Base-by-base conservation (phyloP, 2,113 vertebrate species). In the Pongo abelii region DNA sequence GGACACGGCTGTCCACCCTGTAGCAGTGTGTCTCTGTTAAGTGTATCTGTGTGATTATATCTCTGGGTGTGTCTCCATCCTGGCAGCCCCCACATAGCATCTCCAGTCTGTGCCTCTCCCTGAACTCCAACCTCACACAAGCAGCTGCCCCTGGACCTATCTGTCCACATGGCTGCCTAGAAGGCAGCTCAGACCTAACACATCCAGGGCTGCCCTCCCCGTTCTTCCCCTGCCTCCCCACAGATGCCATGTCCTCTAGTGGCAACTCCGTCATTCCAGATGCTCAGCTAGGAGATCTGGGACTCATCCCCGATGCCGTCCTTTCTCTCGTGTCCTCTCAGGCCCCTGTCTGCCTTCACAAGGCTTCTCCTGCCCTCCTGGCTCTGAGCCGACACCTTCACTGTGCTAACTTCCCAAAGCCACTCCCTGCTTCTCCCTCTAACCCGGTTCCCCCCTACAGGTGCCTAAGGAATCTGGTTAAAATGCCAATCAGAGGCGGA, bases 201-300 rank as follows among this genome's bases (percentile, higher is more conserved):
- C 27, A 74, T 48, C 67, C 67, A 69, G 59, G 74, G 9, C 52
- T 12, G 16, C 43, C 2, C 52, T 23, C 61, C 22, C 1, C 0
- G 1, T 13, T 25, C 83, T 17, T 6, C 13, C 77, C 18, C 8
- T 0, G 11, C 8, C 57, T 5, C 1, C 5, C 50, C 43, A 61
- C 1, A 0, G 43, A 35, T 67, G 61, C 55, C 55, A 7, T 22
- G 43, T 46, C 74, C 79, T 23, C 67, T 4, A 20, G 30, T 18
- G 38, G 43, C 50, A 46, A 0, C 30, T n/a, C 35, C 13, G 6
- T 13, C 38, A 48, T 40, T 79, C 38, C 0, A 0, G 8, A 14
- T 87, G 32, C n/a, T 50, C n/a, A 46, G 22, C 30, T 20, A 35
- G 72, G 18, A 32, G 22, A 27, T n/a, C 43, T 52, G 0, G 5